Percentiles rank a stretch among this genome's conserved stretches.
Conservation (phyloP, 1,140 invertebrate genomes). For the Drosophila nigromelanica region DNA sequence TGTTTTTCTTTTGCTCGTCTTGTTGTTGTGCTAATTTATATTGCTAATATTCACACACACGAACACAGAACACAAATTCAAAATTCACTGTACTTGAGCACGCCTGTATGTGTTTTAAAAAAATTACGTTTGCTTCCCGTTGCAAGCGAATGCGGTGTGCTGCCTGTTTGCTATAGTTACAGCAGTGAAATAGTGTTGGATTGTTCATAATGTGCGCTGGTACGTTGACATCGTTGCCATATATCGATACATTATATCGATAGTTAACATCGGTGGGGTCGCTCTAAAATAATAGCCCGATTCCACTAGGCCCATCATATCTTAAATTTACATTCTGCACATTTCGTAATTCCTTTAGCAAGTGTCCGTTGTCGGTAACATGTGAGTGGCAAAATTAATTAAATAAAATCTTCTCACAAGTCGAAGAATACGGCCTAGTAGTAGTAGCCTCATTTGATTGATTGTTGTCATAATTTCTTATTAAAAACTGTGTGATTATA, state of each 20-base stretch:
- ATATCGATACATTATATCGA: constrained; percentile 18
- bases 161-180: constrained; percentile 40
- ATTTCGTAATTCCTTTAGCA: too few relatives aligned
- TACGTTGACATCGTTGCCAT: constrained; percentile 16
- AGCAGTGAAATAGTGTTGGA: constrained; percentile 26
- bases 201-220: constrained; percentile 7
- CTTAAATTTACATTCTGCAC: too few relatives aligned
- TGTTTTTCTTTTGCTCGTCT: constrained; percentile 49
- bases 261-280: not conserved
- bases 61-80: constrained; percentile 45
- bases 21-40: constrained; percentile 72
- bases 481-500: too few relatives aligned
- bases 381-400: too few relatives aligned
- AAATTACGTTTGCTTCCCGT: constrained; percentile 41
- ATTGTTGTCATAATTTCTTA: too few relatives aligned
- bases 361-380: too few relatives aligned
- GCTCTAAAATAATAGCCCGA: not conserved
- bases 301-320: too few relatives aligned
- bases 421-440: too few relatives aligned
- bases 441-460: too few relatives aligned
- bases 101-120: constrained; percentile 18
- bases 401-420: too few relatives aligned
- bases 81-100: constrained; percentile 52
- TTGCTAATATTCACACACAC: constrained; percentile 58
- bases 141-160: constrained; percentile 42